A percentile compares a stretch with the other conserved stretches of the same genome.
phyloP scores from a whole-genome alignment of 2,888 invertebrate genomes.

The Philonicus albiceps region DNA sequence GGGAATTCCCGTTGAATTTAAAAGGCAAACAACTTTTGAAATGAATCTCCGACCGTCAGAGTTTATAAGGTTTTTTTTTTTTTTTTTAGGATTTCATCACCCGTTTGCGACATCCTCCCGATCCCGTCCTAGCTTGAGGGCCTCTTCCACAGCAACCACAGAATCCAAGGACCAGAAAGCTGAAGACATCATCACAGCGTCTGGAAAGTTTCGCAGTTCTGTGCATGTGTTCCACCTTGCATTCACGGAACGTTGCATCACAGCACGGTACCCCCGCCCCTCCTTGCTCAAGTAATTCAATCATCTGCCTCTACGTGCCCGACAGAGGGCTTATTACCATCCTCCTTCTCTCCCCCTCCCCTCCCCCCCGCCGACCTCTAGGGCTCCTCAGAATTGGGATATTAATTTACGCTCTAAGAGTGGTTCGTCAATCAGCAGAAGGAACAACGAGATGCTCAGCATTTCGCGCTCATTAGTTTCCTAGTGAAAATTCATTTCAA shows the following conservation, averaged over 20 bases:
- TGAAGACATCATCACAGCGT: background rate
- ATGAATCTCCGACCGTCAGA: background rate
- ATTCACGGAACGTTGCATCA: background rate
- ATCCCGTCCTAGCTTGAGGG: background rate
- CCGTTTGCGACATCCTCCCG: background rate
- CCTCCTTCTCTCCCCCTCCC: background rate
- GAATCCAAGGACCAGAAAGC: background rate
- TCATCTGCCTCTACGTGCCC: background rate
- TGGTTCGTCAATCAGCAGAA: background rate
- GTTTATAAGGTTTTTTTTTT: background rate
- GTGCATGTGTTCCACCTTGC: background rate
- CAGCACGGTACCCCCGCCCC: background rate
- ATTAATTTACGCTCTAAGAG: background rate
- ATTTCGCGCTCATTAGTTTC: background rate
- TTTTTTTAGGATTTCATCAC: background rate
- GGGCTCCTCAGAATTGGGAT: background rate
- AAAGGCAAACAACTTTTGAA: background rate
- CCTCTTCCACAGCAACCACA: background rate
- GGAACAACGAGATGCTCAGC: background rate
- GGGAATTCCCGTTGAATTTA: background rate
- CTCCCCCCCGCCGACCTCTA: background rate
- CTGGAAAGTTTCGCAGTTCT: slow-evolving; percentile 15
- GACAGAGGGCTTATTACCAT: background rate
- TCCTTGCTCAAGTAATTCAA: background rate
- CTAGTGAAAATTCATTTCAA: background rate